Base-by-base conservation (phyloP, 2,888 invertebrate genomes). In the Athalia circularis region DNA sequence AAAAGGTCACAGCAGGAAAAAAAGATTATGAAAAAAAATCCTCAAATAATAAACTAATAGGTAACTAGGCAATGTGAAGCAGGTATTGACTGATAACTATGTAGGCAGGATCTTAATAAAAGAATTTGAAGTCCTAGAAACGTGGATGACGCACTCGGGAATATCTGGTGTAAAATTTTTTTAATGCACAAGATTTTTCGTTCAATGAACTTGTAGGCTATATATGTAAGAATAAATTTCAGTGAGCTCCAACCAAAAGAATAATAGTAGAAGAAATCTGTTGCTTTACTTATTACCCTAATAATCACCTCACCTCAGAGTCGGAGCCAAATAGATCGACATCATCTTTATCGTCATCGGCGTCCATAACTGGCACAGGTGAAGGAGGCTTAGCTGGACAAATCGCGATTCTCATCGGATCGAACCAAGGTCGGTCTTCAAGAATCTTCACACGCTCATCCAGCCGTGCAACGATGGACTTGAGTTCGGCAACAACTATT, bases 281-380 rank as follows among this genome's bases (percentile, higher is more conserved):
- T 68, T 54, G 15, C 11, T 50, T 67, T 54, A 59, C 43, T 68
- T 59, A 59, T 61, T 45, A 13, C 13, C 4, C 29, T 29, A 29
- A 29, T 29, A 47, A 81, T 79, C 77, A 77, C 84, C 84, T 85
- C 85, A 91, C 92, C 83, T 95, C 96, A 83, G 95, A 95, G 84
- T 96, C 96, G 70, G 96, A 96, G 54, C 93, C 96, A 90, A 96
- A 96, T 0, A 96, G 92, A 90, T 96, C 96, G 7, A 96, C 94
- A 86, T 94, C 96, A 90, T 95, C 94, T 87, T 95, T 95, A 77
- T 94, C 94, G 77, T 94, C 94, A 29, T 92, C 91, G 5, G 87
- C 86, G 68, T 88, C 87, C 54, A 86, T 82, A 77, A 80, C 78
- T 80, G 81, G 59, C 79, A 88, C 85, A 8, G 82, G 80, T 61